Percentiles rank a stretch among this genome's conserved stretches.
Evolutionary conservation across 1,140 invertebrate species (phyloP).

Genomic region (Heliconius congener): DNA sequence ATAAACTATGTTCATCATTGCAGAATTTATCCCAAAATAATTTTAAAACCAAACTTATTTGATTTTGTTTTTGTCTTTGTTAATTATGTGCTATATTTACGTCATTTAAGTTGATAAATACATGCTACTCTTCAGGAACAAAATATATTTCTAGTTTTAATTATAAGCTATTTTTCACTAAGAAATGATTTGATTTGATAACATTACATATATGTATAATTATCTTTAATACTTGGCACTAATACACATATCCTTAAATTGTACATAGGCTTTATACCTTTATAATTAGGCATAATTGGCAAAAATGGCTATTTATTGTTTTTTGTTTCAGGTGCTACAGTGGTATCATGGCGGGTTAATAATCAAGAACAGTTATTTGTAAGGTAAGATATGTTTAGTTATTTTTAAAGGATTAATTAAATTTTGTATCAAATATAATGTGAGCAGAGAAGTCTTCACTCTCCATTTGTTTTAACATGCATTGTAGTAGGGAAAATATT

Average conservation of each 20-base stretch:
- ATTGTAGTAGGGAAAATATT: too few relatives aligned
- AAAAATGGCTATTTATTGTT: not conserved
- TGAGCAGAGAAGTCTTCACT: too few relatives aligned
- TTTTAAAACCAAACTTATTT: not conserved
- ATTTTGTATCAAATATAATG: not conserved
- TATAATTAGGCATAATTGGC: not conserved
- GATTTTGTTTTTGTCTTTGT: too few relatives aligned
- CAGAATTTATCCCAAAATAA: not conserved
- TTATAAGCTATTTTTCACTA: not conserved
- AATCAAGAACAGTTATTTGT: slow-evolving; percentile 97
- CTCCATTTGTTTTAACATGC: too few relatives aligned
- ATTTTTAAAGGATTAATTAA: not conserved
- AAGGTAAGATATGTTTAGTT: slow-evolving; percentile 84
- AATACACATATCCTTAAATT: not conserved
- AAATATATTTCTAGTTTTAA: not conserved
- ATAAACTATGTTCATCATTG: not conserved
- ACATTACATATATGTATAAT: not conserved
- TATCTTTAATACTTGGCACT: not conserved
- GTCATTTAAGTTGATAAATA: too few relatives aligned
- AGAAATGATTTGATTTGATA: not conserved
- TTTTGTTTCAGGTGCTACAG: slow-evolving; percentile 90
- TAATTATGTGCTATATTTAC: too few relatives aligned
- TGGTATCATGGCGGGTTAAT: slow-evolving; percentile 96
- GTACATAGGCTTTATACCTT: too few relatives aligned
- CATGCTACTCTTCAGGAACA: too few relatives aligned